A percentile compares a stretch with the other conserved stretches of the same genome.
These are phyloP conservation scores for Acanthosepion esculentum DNA, from an alignment of 2,888 invertebrate genomes.

Conservation along the genomic window DNA sequence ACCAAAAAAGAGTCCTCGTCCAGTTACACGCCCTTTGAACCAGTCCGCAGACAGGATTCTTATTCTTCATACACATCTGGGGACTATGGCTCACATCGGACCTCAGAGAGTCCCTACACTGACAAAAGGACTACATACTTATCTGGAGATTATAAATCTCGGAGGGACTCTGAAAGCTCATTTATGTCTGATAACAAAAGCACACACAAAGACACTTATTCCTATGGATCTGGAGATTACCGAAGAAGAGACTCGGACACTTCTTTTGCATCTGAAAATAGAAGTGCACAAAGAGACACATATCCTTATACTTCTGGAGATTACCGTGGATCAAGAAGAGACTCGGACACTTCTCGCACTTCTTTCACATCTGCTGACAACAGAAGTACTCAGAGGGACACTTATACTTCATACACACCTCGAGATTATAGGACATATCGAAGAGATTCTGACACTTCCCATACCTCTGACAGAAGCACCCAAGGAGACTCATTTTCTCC, in stretches of 20 bases:
- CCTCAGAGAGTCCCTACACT: not conserved
- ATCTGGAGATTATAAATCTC: not conserved
- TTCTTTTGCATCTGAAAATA: not conserved
- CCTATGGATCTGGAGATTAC: not conserved
- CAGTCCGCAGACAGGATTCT: not conserved
- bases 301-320: not conserved
- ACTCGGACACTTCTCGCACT: not conserved
- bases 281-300: not conserved
- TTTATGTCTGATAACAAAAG: not conserved
- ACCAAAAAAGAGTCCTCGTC: not conserved
- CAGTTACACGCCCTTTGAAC: not conserved
- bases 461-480: not conserved
- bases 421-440: slow-evolving; percentile 33
- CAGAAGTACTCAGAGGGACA: not conserved
- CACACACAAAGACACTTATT: not conserved
- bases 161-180: not conserved
- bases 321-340: not conserved
- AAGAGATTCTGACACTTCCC: not conserved
- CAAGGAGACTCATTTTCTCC: not conserved
- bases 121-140: not conserved
- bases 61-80: not conserved
- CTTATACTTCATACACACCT: slow-evolving; percentile 33
- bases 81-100: not conserved
- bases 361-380: slow-evolving; percentile 3
- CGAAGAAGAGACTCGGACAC: not conserved